A percentile compares a stretch with the other conserved stretches of the same genome.
These are phyloP conservation scores for Drosophila antonietae DNA, from an alignment of 2,888 invertebrate genomes.

Conservation along the genomic window DNA sequence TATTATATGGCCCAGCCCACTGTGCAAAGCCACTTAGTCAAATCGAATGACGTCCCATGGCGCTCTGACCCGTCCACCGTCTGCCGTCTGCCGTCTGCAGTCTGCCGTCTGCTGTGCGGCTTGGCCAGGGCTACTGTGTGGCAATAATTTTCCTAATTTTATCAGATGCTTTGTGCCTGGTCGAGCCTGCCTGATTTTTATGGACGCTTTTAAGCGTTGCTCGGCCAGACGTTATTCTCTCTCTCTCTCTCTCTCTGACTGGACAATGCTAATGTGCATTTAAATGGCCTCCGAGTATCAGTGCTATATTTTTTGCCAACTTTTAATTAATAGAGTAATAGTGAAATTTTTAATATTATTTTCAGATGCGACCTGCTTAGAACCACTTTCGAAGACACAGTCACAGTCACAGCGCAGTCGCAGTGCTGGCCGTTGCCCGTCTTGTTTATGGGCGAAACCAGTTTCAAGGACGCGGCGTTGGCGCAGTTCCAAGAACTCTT, in stretches of 20 bases:
- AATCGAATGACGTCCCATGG: conserved; percentile 44
- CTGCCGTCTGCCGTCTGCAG: not conserved
- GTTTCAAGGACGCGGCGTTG: conserved; percentile 74
- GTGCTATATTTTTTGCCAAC: conserved; percentile 53
- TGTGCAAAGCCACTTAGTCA: conserved; percentile 52
- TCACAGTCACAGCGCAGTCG: not conserved
- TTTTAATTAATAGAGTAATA: conserved; percentile 69
- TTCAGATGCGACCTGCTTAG: conserved; percentile 26
- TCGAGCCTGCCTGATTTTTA: conserved; percentile 64
- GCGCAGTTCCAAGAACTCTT: conserved; percentile 73
- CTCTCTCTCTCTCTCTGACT: not conserved
- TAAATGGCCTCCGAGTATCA: conserved; percentile 57
- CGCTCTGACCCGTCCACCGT: conserved; percentile 30
- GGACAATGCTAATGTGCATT: conserved; percentile 66
- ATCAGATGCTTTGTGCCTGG: conserved; percentile 51
- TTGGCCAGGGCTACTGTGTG: conserved; percentile 53
- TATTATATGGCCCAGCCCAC: conserved; percentile 16
- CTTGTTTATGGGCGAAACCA: conserved; percentile 70
- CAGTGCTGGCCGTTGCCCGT: conserved; percentile 37
- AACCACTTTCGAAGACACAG: conserved; percentile 7
- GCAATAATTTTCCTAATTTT: conserved; percentile 67
- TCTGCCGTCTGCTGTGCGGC: not conserved
- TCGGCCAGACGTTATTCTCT: not conserved
- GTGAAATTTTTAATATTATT: conserved; percentile 58
- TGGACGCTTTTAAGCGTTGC: conserved; percentile 60